Conservation (phyloP, 2,797 vertebrate species). For the Sitta carolinensis region DNA sequence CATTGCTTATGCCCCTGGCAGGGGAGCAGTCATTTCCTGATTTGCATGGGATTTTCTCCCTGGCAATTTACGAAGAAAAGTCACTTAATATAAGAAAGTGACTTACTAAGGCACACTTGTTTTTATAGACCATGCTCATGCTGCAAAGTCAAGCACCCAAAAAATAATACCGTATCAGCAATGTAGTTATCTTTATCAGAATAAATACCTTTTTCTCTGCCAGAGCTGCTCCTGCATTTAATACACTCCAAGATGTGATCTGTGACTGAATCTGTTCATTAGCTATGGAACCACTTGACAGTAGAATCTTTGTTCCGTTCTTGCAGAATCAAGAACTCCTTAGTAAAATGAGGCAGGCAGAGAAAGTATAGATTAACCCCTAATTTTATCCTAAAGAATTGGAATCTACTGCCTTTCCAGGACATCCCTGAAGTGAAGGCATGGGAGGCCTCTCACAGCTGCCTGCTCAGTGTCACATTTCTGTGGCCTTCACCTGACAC, state of each 20-base stretch:
- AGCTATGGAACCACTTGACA: background rate
- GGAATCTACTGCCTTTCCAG: background rate
- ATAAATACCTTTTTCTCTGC: background rate
- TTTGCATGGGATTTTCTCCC: background rate
- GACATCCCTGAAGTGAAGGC: background rate
- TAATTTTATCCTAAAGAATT: background rate
- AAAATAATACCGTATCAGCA: background rate
- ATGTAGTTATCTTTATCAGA: background rate
- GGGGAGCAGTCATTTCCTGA: background rate
- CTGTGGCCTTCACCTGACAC: background rate
- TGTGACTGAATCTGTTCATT: background rate
- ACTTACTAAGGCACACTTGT: background rate
- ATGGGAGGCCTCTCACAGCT: background rate
- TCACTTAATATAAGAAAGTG: background rate
- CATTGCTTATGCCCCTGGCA: background rate
- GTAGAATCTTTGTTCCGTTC: background rate
- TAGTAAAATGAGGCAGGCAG: background rate
- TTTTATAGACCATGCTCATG: background rate
- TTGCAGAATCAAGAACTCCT: background rate
- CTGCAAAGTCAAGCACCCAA: background rate
- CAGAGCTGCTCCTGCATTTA: background rate
- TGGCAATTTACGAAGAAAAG: background rate
- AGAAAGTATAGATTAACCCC: background rate
- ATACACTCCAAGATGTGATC: background rate
- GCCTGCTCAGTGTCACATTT: rapidly evolving